Evolutionary conservation across 2,888 invertebrate species (phyloP).

Genomic region (Archaeoteleia sp.): DNA sequence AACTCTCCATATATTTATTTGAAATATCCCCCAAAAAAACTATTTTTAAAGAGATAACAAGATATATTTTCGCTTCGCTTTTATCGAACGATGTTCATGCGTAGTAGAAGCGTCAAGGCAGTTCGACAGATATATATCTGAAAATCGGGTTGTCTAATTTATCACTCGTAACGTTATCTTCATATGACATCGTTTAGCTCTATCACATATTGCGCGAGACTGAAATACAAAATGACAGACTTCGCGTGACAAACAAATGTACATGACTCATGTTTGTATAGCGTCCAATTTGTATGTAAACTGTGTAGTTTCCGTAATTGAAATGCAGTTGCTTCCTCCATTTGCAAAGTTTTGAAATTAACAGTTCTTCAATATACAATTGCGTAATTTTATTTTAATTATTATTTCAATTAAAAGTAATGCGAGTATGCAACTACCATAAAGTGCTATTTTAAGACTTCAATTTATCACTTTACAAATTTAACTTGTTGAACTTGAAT

Average conservation of each 20-base stretch:
- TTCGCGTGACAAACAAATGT: conserved; percentile 1
- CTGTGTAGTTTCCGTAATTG: neutral
- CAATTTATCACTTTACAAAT: no score
- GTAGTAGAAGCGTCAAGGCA: conserved; percentile 16
- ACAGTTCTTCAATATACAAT: no score
- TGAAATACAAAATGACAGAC: conserved; percentile 12
- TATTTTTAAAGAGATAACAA: no score
- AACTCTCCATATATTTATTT: no score
- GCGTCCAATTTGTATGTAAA: conserved; percentile 14
- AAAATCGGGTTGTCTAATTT: conserved; percentile 26
- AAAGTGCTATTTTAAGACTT: no score
- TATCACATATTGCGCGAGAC: conserved; percentile 10
- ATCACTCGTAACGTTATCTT: conserved; percentile 11
- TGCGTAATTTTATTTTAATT: no score
- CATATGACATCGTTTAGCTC: conserved; percentile 14
- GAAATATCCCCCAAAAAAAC: no score
- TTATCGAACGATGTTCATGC: conserved; percentile 1
- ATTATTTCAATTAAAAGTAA: no score
- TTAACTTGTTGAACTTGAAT: no score
- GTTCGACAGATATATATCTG: conserved; percentile 28
- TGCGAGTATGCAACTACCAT: no score
- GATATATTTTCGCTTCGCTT: no score
- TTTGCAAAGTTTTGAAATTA: no score
- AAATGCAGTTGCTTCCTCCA: conserved; percentile 1
- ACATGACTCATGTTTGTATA: conserved; percentile 21